Conservation (phyloP, 2,888 invertebrate genomes). For the Hydroisotoma schaefferi region DNA sequence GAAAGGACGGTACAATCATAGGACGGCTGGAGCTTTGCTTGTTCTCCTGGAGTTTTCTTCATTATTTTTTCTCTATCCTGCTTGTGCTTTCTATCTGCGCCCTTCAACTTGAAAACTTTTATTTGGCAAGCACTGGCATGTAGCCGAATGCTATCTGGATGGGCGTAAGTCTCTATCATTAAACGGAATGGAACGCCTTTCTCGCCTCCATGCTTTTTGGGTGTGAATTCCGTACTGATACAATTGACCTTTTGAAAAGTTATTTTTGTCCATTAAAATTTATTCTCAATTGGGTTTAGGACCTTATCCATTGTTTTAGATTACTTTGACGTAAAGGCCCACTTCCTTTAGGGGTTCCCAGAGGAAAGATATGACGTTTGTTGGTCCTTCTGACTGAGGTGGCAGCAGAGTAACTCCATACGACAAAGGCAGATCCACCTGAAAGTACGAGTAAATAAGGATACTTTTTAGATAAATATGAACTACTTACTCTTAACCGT, state of each 20-base stretch:
- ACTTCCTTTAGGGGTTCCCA: conserved; percentile 97
- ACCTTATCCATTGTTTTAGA: no score
- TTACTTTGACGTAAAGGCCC: conserved; percentile 87
- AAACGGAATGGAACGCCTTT: conserved; percentile 96
- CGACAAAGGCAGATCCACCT: conserved; percentile 78
- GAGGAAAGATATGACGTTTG: conserved; percentile 81
- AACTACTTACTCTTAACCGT: no score
- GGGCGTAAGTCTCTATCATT: conserved; percentile 83
- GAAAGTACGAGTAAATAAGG: conserved; percentile 42
- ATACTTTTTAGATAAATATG: no score
- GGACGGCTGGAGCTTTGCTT: conserved; percentile 70
- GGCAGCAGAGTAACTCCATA: conserved; percentile 66
- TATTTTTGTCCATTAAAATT: not conserved
- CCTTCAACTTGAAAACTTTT: conserved; percentile 83
- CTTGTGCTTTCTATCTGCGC: conserved; percentile 94
- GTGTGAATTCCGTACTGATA: conserved; percentile 96
- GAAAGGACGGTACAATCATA: conserved; percentile 91
- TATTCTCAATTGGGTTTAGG: not conserved
- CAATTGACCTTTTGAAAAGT: conserved; percentile 76
- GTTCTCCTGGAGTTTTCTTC: conserved; percentile 71
- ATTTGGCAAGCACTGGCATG: conserved; percentile 96
- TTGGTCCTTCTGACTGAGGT: conserved; percentile 63
- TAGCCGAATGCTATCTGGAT: conserved; percentile 61
- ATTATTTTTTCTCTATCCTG: conserved; percentile 93
- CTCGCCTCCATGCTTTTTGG: conserved; percentile 96